A percentile compares a stretch with the other conserved stretches of the same genome.
These are phyloP conservation scores for Dendrolimus pini DNA, from an alignment of 2,888 invertebrate genomes.

Conservation along the genomic window DNA sequence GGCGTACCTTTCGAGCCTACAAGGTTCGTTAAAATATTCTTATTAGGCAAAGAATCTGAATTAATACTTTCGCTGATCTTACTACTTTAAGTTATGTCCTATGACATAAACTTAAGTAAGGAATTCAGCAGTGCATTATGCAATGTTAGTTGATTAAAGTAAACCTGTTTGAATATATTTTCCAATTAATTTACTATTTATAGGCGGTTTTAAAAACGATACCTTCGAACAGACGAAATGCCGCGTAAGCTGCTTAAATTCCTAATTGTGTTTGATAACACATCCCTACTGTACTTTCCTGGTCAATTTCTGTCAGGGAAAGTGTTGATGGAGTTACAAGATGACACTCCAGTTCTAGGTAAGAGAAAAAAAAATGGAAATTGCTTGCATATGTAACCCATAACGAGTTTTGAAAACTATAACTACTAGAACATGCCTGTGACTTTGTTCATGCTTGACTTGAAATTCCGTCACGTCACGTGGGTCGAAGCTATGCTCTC, in stretches of 20 bases:
- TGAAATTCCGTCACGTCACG: too few species aligned
- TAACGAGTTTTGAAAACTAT: too few species aligned
- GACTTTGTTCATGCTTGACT: too few species aligned
- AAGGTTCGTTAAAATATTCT: slow-evolving; percentile 27
- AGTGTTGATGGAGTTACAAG: slow-evolving; percentile 94
- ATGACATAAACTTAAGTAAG: background rate
- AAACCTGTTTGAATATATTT: too few species aligned
- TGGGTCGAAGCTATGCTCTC: too few species aligned
- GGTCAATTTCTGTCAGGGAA: slow-evolving; percentile 95
- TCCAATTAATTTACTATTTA: too few species aligned
- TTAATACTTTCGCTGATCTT: background rate
- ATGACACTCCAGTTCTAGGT: slow-evolving; percentile 94
- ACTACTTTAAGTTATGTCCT: background rate
- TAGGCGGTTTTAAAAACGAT: background rate
- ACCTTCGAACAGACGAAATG: slow-evolving; percentile 65
- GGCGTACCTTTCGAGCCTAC: slow-evolving; percentile 48
- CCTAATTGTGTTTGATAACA: slow-evolving; percentile 95
- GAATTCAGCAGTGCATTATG: background rate
- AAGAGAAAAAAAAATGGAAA: slow-evolving; percentile 22
- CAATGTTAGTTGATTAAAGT: background rate
- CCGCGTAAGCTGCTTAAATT: slow-evolving; percentile 93
- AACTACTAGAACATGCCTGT: too few species aligned
- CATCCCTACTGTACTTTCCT: slow-evolving; percentile 93
- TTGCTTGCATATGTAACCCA: too few species aligned
- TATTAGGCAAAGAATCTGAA: slow-evolving; percentile 7